Conservation (phyloP, 1,140 invertebrate genomes). For the Atopsyche davidsoni region DNA sequence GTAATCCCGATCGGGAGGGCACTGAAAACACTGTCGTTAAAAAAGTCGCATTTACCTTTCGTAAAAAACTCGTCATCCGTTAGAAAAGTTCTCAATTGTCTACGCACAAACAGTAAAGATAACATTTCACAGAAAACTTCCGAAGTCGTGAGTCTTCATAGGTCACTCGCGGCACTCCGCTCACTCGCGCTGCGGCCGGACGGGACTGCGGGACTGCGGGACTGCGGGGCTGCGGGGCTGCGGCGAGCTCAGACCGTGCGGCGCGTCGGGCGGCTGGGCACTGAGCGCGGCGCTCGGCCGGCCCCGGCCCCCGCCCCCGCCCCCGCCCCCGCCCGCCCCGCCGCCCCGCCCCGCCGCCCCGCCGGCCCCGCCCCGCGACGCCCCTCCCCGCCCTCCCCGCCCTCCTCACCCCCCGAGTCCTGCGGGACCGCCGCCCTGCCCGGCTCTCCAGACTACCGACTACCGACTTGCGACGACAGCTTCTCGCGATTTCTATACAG, state of each 20-base stretch:
- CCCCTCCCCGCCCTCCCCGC: neutral
- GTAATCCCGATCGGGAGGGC: too few species aligned
- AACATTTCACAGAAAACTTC: slow-evolving; percentile 20
- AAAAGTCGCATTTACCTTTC: slow-evolving; percentile 15
- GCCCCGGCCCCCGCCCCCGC: neutral
- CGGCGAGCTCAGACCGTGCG: neutral
- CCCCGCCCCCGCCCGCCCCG: neutral
- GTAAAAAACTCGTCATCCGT: slow-evolving; percentile 27
- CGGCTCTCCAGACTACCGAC: neutral
- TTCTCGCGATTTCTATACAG: slow-evolving; percentile 1
- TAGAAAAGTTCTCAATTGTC: slow-evolving; percentile 28
- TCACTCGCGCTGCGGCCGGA: neutral
- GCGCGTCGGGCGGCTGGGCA: slow-evolving; percentile 3
- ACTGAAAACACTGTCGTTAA: neutral
- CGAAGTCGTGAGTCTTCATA: slow-evolving; percentile 1
- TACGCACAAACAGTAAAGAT: slow-evolving; percentile 23
- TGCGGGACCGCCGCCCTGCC: neutral
- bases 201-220: neutral
- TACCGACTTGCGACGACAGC: slow-evolving; percentile 2
- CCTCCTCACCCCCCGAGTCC: neutral
- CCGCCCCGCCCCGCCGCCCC: neutral
- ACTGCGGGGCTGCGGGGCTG: neutral
- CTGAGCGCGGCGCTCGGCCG: neutral
- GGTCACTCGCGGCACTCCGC: neutral
- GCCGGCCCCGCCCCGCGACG: neutral